Conservation (phyloP, 2,797 vertebrate genomes). For the Phataginus tricuspis region DNA sequence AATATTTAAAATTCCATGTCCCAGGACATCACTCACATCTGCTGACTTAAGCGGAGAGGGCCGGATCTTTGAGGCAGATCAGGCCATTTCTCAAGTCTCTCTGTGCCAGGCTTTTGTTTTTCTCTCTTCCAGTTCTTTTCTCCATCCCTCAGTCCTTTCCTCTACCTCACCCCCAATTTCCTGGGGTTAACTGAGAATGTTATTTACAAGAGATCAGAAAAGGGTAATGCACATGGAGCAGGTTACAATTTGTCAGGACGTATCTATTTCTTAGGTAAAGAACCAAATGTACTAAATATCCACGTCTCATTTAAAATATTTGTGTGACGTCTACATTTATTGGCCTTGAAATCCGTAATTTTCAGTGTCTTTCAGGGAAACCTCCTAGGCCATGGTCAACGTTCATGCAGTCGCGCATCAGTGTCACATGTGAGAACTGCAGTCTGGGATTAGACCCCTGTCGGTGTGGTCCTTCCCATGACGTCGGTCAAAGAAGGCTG, state of each 20-base stretch:
- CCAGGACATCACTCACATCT: slow-evolving; percentile 49
- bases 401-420: neutral
- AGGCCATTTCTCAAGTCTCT: neutral
- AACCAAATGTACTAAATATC: neutral
- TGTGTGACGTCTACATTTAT: neutral
- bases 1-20: slow-evolving; percentile 61
- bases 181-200: slow-evolving; percentile 25
- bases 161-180: neutral
- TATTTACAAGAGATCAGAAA: slow-evolving; percentile 56
- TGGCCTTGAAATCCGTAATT: neutral
- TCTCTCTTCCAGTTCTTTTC: neutral
- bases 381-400: neutral
- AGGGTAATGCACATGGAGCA: neutral
- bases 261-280: slow-evolving; percentile 26
- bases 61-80: neutral
- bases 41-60: neutral
- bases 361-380: slow-evolving; percentile 40
- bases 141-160: neutral
- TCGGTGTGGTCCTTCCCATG: neutral
- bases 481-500: slow-evolving; percentile 10
- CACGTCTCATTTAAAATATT: slow-evolving; percentile 37
- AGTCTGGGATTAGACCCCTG: neutral
- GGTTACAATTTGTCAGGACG: slow-evolving; percentile 14
- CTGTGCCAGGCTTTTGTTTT: neutral
- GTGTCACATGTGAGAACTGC: neutral